Evolutionary conservation across 1,140 invertebrate genomes (phyloP).

Genomic region (Heliconius congener): DNA sequence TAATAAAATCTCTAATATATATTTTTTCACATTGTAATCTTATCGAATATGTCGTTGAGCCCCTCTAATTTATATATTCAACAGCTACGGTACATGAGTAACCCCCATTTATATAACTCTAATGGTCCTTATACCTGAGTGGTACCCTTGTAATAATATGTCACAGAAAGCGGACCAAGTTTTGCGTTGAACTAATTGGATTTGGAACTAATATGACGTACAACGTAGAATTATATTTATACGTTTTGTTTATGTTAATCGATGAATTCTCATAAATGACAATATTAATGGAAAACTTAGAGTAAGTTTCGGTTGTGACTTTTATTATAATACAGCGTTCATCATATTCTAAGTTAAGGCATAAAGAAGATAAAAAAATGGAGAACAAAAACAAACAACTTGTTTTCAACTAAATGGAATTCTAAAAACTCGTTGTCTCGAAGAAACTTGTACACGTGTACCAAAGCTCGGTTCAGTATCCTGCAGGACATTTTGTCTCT

Average conservation of each 20-base stretch:
- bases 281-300: too few relatives aligned
- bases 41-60: constrained; percentile 31
- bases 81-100: constrained; percentile 17
- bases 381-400: constrained; percentile 7
- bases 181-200: constrained; percentile 12
- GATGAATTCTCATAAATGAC: not conserved
- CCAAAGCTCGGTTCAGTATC: constrained; percentile 40
- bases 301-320: too few relatives aligned
- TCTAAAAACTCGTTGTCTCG: constrained; percentile 9
- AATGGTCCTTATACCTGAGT: constrained; percentile 9
- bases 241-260: not conserved
- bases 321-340: too few relatives aligned
- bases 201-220: constrained; percentile 6
- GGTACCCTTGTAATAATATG: constrained; percentile 20
- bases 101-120: constrained; percentile 11
- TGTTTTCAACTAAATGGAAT: constrained; percentile 6
- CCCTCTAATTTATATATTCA: constrained; percentile 4
- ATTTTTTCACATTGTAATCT: constrained; percentile 59
- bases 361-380: not conserved
- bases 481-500: constrained; percentile 42
- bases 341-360: not conserved
- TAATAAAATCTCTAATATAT: constrained; percentile 62
- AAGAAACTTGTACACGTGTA: constrained; percentile 37
- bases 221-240: not conserved
- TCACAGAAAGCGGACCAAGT: constrained; percentile 6